Evolutionary conservation across 2,797 vertebrate species (phyloP).

Genomic region (Neopelma chrysocephalum): DNA sequence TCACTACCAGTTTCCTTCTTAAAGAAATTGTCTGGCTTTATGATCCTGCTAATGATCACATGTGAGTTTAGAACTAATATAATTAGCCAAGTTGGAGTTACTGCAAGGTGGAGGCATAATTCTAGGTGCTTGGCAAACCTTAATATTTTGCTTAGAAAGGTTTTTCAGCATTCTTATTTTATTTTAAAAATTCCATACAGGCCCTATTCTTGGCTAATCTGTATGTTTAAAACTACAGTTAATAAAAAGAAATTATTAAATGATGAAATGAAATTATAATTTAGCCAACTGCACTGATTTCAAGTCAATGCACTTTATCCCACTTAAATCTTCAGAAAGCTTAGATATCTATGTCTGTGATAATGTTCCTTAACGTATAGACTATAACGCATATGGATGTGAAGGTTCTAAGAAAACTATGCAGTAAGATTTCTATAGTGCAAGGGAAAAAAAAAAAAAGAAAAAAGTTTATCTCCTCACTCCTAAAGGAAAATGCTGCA

Average conservation of each 20-base stretch:
- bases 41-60: neutral
- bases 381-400: too few species aligned
- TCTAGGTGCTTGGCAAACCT: neutral
- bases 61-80: neutral
- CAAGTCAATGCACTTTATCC: neutral
- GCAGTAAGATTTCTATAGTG: neutral
- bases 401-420: neutral
- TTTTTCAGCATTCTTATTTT: neutral
- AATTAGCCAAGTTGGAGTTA: neutral
- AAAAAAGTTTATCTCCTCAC: fast-evolving
- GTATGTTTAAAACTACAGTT: neutral
- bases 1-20: neutral
- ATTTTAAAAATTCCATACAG: neutral
- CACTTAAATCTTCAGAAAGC: neutral
- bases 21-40: neutral
- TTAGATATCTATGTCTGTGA: neutral
- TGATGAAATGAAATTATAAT: neutral
- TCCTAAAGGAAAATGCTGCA: neutral
- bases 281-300: neutral
- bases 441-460: fast-evolving
- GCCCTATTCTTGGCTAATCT: neutral
- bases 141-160: neutral
- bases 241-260: neutral
- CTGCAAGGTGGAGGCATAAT: neutral
- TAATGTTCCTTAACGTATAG: neutral